These are phyloP conservation scores for Chelon labrosus DNA, from an alignment of 2,797 vertebrate species.

Conservation along the genomic window DNA sequence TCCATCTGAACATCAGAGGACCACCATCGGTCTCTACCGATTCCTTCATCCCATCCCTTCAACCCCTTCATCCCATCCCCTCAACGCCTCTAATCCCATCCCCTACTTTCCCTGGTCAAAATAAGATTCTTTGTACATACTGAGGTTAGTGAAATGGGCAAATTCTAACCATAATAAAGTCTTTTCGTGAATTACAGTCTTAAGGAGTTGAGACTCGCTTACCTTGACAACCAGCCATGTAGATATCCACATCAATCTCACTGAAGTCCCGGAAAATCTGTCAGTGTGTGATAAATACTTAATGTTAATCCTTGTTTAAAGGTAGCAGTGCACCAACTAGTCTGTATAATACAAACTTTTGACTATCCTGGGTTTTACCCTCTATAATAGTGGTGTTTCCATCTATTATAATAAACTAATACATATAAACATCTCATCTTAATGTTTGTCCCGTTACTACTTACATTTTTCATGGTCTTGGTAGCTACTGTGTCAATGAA, in stretches of 20 bases:
- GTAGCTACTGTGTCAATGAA: conserved; percentile 88
- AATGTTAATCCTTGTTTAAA: conserved; percentile 5
- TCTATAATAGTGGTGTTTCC: too few species aligned
- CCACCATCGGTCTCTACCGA: too few species aligned
- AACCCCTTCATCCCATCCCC: too few species aligned
- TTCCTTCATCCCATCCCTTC: too few species aligned
- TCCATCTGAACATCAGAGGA: too few species aligned
- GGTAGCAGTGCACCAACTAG: not conserved
- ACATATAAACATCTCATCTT: too few species aligned
- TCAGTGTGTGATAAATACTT: not conserved
- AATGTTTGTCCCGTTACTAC: conserved; percentile 33
- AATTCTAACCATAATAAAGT: not conserved
- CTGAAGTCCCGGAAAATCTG: conserved; percentile 95
- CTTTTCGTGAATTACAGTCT: not conserved
- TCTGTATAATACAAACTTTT: too few species aligned
- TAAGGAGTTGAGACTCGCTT: conserved; percentile 37
- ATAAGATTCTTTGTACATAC: too few species aligned
- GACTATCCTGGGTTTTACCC: too few species aligned
- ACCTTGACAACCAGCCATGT: conserved; percentile 91
- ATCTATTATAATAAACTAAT: too few species aligned
- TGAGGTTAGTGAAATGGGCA: not conserved
- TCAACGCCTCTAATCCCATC: too few species aligned
- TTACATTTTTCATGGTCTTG: conserved; percentile 83
- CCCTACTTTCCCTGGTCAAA: too few species aligned
- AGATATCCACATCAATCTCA: conserved; percentile 93